A percentile compares a stretch with the other conserved stretches of the same genome.
Conservation (phyloP, 2,797 vertebrate genomes). For the Girardinus metallicus region DNA sequence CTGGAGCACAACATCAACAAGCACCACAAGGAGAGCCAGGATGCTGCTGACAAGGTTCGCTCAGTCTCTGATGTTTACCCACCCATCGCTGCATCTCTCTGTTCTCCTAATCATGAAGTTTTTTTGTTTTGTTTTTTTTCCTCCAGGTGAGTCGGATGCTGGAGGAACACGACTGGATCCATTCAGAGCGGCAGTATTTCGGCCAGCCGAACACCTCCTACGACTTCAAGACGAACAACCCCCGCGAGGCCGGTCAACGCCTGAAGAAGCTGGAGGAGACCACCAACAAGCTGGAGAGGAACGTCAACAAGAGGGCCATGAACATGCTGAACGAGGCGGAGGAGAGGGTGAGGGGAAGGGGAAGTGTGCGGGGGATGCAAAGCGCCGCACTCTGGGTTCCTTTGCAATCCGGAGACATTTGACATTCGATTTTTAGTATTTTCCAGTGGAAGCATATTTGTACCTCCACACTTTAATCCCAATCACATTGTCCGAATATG, state of each 20-base stretch:
- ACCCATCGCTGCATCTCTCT: background rate
- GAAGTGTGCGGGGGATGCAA: background rate
- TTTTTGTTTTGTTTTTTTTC: background rate
- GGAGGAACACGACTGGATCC: slow-evolving; percentile 92
- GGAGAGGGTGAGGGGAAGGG: slow-evolving; percentile 90
- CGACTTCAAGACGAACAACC: slow-evolving; percentile 90
- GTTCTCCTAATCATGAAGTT: background rate
- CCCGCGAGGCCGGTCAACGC: slow-evolving; percentile 86
- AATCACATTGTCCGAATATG: background rate
- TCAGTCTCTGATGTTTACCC: background rate
- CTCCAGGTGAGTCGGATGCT: slow-evolving; percentile 89
- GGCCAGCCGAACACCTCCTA: slow-evolving; percentile 90
- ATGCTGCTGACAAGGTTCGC: slow-evolving; percentile 80
- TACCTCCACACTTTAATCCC: background rate
- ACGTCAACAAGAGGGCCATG: slow-evolving; percentile 91
- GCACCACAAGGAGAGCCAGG: slow-evolving; percentile 86
- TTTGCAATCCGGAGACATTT: background rate
- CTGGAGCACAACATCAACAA: slow-evolving; percentile 90
- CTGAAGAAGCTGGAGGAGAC: slow-evolving; percentile 89
- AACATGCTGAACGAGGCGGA: slow-evolving; percentile 91
- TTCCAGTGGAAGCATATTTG: background rate
- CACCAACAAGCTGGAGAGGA: slow-evolving; percentile 86
- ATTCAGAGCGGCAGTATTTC: slow-evolving; percentile 87
- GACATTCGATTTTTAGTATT: background rate
- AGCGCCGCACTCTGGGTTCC: background rate